Conservation (phyloP, 64 coral and sea anemone species). For the Acropora yongei region DNA sequence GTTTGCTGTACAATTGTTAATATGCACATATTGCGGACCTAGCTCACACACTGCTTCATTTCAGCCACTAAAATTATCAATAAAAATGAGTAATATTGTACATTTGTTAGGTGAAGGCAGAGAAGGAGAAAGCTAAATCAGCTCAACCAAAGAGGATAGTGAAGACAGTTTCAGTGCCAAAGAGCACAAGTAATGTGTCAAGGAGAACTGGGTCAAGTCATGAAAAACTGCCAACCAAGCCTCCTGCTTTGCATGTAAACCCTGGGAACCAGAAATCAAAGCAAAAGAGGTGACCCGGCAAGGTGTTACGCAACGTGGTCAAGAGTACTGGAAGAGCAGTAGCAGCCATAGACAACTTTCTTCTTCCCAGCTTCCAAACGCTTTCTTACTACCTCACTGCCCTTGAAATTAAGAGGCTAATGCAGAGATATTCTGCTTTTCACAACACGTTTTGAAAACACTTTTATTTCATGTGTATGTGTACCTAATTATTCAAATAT, state of each 20-base stretch:
- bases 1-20: not conserved
- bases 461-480: not conserved
- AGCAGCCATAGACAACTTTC: too few relatives aligned
- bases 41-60: not conserved
- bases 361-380: too few relatives aligned
- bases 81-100: not conserved
- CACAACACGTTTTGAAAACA: not conserved
- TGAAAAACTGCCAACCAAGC: not conserved
- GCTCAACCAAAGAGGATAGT: constrained; percentile 12
- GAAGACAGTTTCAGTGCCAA: not conserved
- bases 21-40: not conserved
- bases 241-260: not conserved
- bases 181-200: not conserved
- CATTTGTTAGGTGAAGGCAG: constrained; percentile 20
- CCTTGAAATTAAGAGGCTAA: too few relatives aligned
- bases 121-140: constrained; percentile 27
- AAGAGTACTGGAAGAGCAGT: too few relatives aligned
- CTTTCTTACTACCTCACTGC: too few relatives aligned
- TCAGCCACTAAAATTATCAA: not conserved
- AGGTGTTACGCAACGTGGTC: too few relatives aligned
- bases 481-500: not conserved
- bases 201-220: constrained; percentile 17
- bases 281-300: not conserved
- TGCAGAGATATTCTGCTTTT: too few relatives aligned
- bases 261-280: not conserved